Evolutionary conservation across 1,140 invertebrate species (phyloP).

Genomic region (Eulimnadia texana): DNA sequence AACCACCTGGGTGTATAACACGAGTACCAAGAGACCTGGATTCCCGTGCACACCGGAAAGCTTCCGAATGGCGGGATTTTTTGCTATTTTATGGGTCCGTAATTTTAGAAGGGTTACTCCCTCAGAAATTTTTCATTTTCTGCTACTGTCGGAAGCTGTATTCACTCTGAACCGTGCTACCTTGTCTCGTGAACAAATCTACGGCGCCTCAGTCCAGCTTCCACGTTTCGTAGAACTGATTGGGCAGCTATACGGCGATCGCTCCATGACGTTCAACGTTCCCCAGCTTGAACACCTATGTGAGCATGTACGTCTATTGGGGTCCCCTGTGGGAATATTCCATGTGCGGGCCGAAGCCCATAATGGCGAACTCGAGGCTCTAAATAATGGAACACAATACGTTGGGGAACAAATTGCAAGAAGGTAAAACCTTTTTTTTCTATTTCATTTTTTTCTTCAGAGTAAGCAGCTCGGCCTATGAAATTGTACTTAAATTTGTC

Average conservation of each 20-base stretch:
- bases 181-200: not conserved
- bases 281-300: not conserved
- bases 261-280: not conserved
- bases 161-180: not conserved
- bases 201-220: not conserved
- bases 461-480: not conserved
- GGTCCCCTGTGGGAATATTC: not conserved
- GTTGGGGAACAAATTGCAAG: not conserved
- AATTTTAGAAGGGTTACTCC: not conserved
- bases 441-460: not conserved
- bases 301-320: not conserved
- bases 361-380: not conserved
- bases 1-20: not conserved
- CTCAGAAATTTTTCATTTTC: not conserved
- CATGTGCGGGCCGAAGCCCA: not conserved
- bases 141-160: not conserved
- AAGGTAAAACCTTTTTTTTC: too few species aligned
- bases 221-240: not conserved
- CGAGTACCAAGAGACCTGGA: not conserved
- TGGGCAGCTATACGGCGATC: not conserved
- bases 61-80: not conserved
- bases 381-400: not conserved
- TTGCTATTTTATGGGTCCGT: not conserved
- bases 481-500: not conserved
- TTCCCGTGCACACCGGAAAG: not conserved